These are phyloP conservation scores for Periophthalmodon schlosseri DNA, from an alignment of 2,113 vertebrate genomes.

Conservation along the genomic window DNA sequence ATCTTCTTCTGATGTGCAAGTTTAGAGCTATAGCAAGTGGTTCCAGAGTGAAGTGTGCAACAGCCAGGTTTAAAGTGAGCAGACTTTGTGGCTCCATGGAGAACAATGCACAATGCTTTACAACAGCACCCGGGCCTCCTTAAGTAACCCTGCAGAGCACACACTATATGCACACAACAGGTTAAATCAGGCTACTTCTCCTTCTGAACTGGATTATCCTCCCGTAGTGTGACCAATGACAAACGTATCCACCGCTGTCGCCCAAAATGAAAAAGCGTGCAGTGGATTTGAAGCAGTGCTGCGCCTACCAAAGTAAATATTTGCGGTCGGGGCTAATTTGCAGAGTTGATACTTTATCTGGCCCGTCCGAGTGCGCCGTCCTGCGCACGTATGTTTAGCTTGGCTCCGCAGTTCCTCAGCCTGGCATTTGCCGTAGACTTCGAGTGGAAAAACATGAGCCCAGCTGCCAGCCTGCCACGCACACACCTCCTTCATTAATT, in stretches of 20 bases:
- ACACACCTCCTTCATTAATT: constrained; percentile 57
- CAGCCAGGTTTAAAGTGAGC: not conserved
- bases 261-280: not conserved
- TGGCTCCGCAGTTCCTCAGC: constrained; percentile 55
- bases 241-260: not conserved
- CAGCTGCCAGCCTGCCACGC: constrained; percentile 53
- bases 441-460: constrained; percentile 61
- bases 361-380: constrained; percentile 17
- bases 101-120: constrained; percentile 10
- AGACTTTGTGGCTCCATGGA: constrained; percentile 8
- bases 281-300: constrained; percentile 28
- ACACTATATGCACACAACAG: not conserved
- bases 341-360: constrained; percentile 57
- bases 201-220: not conserved
- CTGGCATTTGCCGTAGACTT: constrained; percentile 63
- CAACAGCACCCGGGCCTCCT: not conserved
- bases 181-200: not conserved
- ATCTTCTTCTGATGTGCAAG: not conserved
- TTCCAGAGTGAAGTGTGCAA: not conserved
- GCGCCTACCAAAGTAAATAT: constrained; percentile 56
- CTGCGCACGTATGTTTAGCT: constrained; percentile 54
- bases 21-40: not conserved
- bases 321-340: constrained; percentile 53
- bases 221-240: not conserved
- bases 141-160: not conserved